A percentile compares a stretch with the other conserved stretches of the same genome.
Evolutionary conservation across 1,140 invertebrate species (phyloP).

Genomic region (Zaprionus tsacasi): DNA sequence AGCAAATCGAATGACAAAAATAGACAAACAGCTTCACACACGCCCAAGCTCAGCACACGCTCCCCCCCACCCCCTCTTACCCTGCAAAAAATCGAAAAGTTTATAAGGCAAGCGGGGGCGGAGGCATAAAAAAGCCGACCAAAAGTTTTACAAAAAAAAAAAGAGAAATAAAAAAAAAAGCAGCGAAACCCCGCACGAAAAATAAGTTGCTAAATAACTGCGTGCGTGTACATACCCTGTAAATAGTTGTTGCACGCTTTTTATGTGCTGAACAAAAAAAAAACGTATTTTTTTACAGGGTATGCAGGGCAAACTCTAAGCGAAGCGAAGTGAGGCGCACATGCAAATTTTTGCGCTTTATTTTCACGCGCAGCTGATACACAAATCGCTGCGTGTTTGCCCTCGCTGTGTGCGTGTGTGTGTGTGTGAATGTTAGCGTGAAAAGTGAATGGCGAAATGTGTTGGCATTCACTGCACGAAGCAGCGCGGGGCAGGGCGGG

Average conservation of each 20-base stretch:
- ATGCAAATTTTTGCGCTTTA: conserved; percentile 73
- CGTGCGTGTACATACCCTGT: neutral
- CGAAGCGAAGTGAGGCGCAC: neutral
- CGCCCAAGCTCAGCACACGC: conserved; percentile 3
- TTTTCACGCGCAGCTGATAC: conserved; percentile 77
- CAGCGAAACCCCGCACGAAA: conserved; percentile 29
- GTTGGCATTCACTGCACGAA: conserved; percentile 50
- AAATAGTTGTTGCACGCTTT: neutral
- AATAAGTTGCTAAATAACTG: conserved; percentile 22
- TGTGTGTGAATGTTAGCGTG: conserved; percentile 58
- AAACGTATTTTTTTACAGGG: neutral
- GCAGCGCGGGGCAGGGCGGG: neutral
- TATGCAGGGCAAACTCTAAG: conserved; percentile 13
- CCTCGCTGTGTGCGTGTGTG: conserved; percentile 15
- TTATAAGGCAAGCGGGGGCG: conserved; percentile 60
- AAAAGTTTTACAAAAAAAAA: conserved; percentile 45
- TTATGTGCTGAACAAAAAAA: too few relatives aligned
- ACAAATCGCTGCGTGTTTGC: conserved; percentile 37
- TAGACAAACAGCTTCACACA: conserved; percentile 54
- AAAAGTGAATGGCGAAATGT: conserved; percentile 77
- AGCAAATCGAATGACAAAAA: conserved; percentile 50
- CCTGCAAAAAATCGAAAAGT: conserved; percentile 62
- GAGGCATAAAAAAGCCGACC: conserved; percentile 5
- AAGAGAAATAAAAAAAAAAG: too few relatives aligned
- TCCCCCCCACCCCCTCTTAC: neutral